Conservation (phyloP, 2,113 vertebrate genomes). For the Eulacestoma nigropectus region DNA sequence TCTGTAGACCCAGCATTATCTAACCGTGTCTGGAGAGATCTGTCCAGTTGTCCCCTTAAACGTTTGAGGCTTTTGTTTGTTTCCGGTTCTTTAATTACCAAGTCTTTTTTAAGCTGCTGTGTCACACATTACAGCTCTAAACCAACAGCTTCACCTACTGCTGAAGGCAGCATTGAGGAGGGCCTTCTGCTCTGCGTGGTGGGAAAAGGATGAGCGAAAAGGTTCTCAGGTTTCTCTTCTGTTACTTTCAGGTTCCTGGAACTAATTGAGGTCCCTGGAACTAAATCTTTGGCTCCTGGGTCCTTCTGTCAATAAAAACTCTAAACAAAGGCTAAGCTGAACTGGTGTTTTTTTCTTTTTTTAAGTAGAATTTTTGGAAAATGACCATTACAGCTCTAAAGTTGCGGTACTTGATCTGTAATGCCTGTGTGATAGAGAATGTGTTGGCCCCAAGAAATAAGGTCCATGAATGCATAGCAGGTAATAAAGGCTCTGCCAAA, state of each 20-base stretch:
- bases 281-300: not conserved
- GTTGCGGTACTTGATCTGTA: not conserved
- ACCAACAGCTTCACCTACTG: not conserved
- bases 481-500: not conserved
- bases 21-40: not conserved
- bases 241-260: conserved; percentile 28
- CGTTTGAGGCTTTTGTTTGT: not conserved
- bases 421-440: no score
- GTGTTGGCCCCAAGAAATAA: not conserved
- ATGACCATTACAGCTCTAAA: not conserved
- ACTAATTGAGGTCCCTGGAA: not conserved
- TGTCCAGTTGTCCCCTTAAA: not conserved
- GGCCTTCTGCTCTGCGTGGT: rapidly evolving
- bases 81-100: not conserved
- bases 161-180: not conserved
- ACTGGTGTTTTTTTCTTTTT: not conserved
- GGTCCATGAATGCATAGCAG: not conserved
- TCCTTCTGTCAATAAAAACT: conserved; percentile 31
- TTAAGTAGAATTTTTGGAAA: not conserved
- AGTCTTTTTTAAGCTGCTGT: not conserved
- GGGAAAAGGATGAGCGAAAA: not conserved
- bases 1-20: not conserved
- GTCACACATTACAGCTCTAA: not conserved
- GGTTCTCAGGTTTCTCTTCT: not conserved
- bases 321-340: not conserved